Evolutionary conservation across 2,888 invertebrate genomes (phyloP).

Genomic region (Eupithecia inturbata): DNA sequence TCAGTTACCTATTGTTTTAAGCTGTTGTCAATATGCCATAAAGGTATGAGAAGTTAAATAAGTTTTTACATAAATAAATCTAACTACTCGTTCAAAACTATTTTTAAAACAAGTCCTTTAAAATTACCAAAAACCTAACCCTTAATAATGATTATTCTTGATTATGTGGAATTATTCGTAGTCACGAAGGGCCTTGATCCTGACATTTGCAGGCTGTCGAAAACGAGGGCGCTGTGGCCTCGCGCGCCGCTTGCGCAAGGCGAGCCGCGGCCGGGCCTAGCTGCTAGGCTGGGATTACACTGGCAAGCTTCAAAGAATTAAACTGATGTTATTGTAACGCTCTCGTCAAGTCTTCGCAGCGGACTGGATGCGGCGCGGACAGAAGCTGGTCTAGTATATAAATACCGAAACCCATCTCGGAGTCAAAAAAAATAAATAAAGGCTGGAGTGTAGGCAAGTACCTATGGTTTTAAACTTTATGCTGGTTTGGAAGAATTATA

Average conservation of each 20-base stretch:
- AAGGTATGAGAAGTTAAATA: too few species aligned
- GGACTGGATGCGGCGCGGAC: neutral
- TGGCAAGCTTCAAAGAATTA: neutral
- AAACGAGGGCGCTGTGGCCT: constrained; percentile 72
- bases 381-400: neutral
- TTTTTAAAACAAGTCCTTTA: neutral
- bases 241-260: constrained; percentile 47
- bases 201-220: constrained; percentile 69
- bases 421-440: too few species aligned
- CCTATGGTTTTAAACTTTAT: neutral
- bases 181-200: constrained; percentile 66
- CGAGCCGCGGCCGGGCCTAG: constrained; percentile 30
- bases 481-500: neutral
- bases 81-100: too few species aligned
- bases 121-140: constrained; percentile 11
- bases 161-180: constrained; percentile 39
- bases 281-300: constrained; percentile 24
- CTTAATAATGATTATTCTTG: constrained; percentile 25
- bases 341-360: neutral
- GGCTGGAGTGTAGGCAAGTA: neutral
- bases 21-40: too few species aligned
- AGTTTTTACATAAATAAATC: too few species aligned
- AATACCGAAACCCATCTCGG: neutral
- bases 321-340: neutral
- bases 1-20: too few species aligned